phyloP scores from a whole-genome alignment of 2,797 vertebrate genomes.

The Pyrrhura leucotis region DNA sequence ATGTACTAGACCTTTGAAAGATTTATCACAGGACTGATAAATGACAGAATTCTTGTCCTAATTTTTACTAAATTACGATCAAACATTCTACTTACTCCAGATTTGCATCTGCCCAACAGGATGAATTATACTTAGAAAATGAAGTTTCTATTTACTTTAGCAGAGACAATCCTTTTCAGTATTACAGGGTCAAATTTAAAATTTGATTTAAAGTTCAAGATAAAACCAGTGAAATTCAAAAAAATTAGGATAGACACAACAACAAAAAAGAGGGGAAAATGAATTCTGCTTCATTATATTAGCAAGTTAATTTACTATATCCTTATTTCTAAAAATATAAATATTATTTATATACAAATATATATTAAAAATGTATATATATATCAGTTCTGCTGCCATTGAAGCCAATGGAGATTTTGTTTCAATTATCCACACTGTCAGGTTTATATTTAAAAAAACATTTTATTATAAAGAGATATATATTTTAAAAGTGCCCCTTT shows the following conservation, averaged over 20 bases:
- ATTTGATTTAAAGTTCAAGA: neutral
- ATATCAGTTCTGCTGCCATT: neutral
- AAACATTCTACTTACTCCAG: neutral
- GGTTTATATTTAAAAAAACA: constrained; percentile 52
- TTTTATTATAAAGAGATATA: constrained; percentile 57
- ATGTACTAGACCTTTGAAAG: neutral
- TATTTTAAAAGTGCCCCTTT: constrained; percentile 58
- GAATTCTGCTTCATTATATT: neutral
- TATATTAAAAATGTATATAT: neutral
- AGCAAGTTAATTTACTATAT: neutral
- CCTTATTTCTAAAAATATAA: neutral
- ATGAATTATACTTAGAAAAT: neutral
- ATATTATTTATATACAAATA: neutral
- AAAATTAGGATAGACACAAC: neutral
- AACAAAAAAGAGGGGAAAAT: neutral
- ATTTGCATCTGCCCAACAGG: neutral
- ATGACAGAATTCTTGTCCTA: neutral
- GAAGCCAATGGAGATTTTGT: constrained; percentile 51
- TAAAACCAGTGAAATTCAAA: neutral
- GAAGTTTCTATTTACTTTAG: neutral
- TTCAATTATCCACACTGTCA: constrained; percentile 32
- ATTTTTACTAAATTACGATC: neutral
- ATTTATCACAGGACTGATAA: neutral
- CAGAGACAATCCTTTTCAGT: neutral
- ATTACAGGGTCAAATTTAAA: neutral